Conservation (phyloP, 2,888 invertebrate species). For the Rhabditophanes sp. region DNA sequence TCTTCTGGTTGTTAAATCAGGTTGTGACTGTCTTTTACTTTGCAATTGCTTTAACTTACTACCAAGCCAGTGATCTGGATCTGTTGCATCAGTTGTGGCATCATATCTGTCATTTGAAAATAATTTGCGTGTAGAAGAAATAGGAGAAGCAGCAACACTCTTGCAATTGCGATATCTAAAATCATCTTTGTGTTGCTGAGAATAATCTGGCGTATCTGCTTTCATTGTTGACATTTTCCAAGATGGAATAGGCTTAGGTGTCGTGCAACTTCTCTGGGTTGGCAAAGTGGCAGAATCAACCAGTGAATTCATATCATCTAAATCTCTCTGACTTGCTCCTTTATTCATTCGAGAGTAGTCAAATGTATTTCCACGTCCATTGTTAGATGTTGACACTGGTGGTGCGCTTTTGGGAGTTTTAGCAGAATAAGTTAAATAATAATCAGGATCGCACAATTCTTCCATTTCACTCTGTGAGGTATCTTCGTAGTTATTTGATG, state of each 20-base stretch:
- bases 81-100: constrained; percentile 11
- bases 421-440: constrained; percentile 35
- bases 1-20: no score
- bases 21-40: constrained; percentile 25
- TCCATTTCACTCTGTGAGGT: constrained; percentile 36
- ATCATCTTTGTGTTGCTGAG: no score
- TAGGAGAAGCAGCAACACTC: constrained; percentile 16
- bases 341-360: no score
- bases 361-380: no score
- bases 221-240: no score
- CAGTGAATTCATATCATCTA: no score
- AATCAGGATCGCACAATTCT: constrained; percentile 41
- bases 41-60: constrained; percentile 27
- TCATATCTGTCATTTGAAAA: constrained; percentile 15
- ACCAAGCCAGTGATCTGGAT: constrained; percentile 38
- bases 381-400: constrained; percentile 8
- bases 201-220: no score
- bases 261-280: no score
- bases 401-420: constrained; percentile 7
- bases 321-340: no score
- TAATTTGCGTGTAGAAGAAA: constrained; percentile 10
- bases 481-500: neutral
- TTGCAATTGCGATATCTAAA: constrained; percentile 21
- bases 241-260: no score
- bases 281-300: no score